These are phyloP conservation scores for Tachina lurida DNA, from an alignment of 2,888 invertebrate genomes.

Conservation along the genomic window DNA sequence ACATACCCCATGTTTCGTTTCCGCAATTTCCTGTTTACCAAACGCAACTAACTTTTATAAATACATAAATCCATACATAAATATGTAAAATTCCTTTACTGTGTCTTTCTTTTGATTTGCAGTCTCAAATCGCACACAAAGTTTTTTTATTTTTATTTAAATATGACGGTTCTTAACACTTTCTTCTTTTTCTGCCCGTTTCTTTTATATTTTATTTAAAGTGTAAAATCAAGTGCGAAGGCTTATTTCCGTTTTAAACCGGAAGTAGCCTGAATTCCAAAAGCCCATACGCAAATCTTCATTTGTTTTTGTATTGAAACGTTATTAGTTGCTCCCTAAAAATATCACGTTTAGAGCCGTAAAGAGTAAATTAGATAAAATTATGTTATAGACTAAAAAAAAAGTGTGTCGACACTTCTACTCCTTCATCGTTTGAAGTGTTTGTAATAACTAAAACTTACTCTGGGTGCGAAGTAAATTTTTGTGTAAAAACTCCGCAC, in stretches of 20 bases:
- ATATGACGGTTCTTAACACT: not conserved
- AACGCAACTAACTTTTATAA: no score
- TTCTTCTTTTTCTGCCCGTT: constrained; percentile 1
- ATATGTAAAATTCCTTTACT: not conserved
- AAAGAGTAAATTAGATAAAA: not conserved
- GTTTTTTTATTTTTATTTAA: constrained; percentile 1
- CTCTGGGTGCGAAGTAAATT: constrained; percentile 26
- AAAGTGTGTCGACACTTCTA: constrained; percentile 7
- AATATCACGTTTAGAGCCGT: not conserved
- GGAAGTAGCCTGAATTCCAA: constrained; percentile 62
- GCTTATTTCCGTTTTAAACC: constrained; percentile 57
- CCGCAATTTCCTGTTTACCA: not conserved
- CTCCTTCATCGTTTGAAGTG: constrained; percentile 50
- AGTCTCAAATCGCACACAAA: no score
- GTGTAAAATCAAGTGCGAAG: constrained; percentile 40
- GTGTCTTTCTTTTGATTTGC: not conserved
- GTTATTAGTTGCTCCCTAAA: not conserved
- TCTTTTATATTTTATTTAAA: constrained; percentile 2
- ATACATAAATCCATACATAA: not conserved
- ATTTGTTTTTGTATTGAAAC: constrained; percentile 40
- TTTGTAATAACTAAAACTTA: constrained; percentile 59
- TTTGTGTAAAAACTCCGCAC: constrained; percentile 13
- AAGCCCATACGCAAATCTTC: constrained; percentile 54
- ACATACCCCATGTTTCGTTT: constrained; percentile 59
- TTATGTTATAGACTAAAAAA: not conserved